Percentiles rank a stretch among this genome's conserved stretches.
These are phyloP conservation scores for Brassicogethes aeneus DNA, from an alignment of 2,888 invertebrate species.

Conservation along the genomic window DNA sequence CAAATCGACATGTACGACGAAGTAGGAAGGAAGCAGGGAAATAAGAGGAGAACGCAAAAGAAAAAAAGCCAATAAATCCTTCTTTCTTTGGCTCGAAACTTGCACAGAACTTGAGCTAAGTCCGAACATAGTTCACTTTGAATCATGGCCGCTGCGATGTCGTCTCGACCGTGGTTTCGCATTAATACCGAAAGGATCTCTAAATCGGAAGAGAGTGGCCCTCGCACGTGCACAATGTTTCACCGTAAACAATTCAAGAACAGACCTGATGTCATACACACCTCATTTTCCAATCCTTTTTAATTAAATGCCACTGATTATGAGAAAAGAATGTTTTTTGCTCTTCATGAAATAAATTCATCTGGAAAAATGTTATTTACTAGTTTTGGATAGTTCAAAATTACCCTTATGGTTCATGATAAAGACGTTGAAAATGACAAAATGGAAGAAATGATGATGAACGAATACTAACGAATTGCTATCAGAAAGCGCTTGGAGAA, in stretches of 20 bases:
- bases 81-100: slow-evolving; percentile 38
- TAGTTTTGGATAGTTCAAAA: too few species aligned
- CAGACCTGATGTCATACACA: neutral
- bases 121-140: slow-evolving; percentile 42
- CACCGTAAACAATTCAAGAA: slow-evolving; percentile 3
- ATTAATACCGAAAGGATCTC: slow-evolving; percentile 32
- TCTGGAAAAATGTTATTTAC: too few species aligned
- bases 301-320: too few species aligned
- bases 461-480: too few species aligned
- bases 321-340: too few species aligned
- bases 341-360: too few species aligned
- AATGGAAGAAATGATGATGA: too few species aligned
- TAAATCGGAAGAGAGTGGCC: slow-evolving; percentile 23
- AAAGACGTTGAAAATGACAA: too few species aligned
- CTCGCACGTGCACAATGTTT: slow-evolving; percentile 10
- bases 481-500: too few species aligned
- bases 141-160: slow-evolving; percentile 38
- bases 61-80: slow-evolving; percentile 39
- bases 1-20: slow-evolving; percentile 37
- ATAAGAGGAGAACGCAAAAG: slow-evolving; percentile 23
- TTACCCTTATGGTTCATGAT: too few species aligned
- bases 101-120: slow-evolving; percentile 40
- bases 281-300: too few species aligned
- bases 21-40: slow-evolving; percentile 33
- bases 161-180: slow-evolving; percentile 38